Evolutionary conservation across 2,113 vertebrate species (phyloP).

Genomic region (Craseonycteris thonglongyai): DNA sequence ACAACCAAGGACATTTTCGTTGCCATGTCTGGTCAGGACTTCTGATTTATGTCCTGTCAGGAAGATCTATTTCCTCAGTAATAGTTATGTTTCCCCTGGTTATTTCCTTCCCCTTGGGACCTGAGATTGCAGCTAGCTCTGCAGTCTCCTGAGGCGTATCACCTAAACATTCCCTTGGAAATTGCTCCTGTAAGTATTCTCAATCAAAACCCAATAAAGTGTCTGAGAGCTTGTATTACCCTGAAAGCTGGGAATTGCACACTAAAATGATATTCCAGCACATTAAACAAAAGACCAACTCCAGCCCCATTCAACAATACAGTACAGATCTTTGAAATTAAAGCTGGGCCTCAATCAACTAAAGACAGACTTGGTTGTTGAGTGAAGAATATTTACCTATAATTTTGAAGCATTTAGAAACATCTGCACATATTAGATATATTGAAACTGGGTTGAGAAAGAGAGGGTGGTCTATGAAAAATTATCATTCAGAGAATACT

Average conservation of each 20-base stretch:
- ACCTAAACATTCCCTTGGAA: conserved; percentile 63
- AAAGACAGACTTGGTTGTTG: neutral
- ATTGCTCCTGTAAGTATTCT: conserved; percentile 69
- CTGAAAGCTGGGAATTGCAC: conserved; percentile 41
- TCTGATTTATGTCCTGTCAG: conserved; percentile 69
- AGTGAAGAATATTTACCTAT: neutral
- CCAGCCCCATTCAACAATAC: neutral
- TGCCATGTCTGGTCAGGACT: conserved; percentile 31
- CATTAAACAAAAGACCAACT: conserved; percentile 6
- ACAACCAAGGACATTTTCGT: conserved; percentile 29
- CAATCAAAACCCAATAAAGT: conserved; percentile 67
- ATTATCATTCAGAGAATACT: neutral
- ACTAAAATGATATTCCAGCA: conserved; percentile 2
- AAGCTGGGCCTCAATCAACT: neutral
- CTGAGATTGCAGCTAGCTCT: conserved; percentile 41
- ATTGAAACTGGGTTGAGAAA: neutral
- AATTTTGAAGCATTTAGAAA: neutral
- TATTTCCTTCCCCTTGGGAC: conserved; percentile 49
- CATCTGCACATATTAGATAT: neutral
- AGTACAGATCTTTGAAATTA: conserved; percentile 23
- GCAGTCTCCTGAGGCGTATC: conserved; percentile 44
- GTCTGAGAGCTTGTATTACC: conserved; percentile 38
- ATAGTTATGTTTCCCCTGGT: conserved; percentile 52
- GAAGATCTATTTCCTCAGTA: conserved; percentile 62
- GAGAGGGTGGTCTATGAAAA: neutral